A percentile compares a stretch with the other conserved stretches of the same genome.
These are phyloP conservation scores for Agrypnus murinus DNA, from an alignment of 2,888 invertebrate genomes.

Conservation along the genomic window DNA sequence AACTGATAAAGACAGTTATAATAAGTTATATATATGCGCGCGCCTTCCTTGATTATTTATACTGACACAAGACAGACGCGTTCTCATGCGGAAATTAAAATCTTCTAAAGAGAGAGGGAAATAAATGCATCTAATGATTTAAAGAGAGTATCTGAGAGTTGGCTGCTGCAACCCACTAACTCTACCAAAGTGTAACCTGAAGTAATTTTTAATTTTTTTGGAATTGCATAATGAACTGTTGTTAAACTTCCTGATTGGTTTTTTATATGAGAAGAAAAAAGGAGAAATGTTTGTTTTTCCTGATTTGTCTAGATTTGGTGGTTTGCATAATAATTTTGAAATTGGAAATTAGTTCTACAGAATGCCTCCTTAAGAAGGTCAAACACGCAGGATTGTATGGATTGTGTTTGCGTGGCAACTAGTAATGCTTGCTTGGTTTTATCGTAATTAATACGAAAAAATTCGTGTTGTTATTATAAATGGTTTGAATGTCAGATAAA, in stretches of 20 bases:
- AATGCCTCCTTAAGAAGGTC: too few relatives aligned
- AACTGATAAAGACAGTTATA: conserved; percentile 23
- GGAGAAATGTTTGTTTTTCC: too few relatives aligned
- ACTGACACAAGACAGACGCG: neutral
- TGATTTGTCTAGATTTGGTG: too few relatives aligned
- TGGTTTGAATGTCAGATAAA: conserved; percentile 40
- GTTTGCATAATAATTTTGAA: too few relatives aligned
- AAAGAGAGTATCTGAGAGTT: too few relatives aligned
- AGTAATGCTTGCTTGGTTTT: neutral
- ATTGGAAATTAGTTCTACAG: too few relatives aligned
- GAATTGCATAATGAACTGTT: too few relatives aligned
- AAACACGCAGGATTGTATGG: conserved; percentile 1
- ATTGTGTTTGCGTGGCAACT: conserved; percentile 8
- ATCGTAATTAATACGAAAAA: conserved; percentile 17
- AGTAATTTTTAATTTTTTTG: too few relatives aligned
- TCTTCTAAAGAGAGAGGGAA: neutral
- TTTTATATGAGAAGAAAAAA: neutral
- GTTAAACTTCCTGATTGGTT: too few relatives aligned
- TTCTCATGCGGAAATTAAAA: conserved; percentile 10
- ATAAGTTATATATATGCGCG: neutral
- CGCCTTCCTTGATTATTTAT: conserved; percentile 16
- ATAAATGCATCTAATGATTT: conserved; percentile 6
- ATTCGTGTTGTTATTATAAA: conserved; percentile 1
- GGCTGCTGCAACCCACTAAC: neutral
- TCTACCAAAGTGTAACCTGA: too few relatives aligned